These are phyloP conservation scores for Eubasilissa regina DNA, from an alignment of 1,140 invertebrate species.

Conservation along the genomic window DNA sequence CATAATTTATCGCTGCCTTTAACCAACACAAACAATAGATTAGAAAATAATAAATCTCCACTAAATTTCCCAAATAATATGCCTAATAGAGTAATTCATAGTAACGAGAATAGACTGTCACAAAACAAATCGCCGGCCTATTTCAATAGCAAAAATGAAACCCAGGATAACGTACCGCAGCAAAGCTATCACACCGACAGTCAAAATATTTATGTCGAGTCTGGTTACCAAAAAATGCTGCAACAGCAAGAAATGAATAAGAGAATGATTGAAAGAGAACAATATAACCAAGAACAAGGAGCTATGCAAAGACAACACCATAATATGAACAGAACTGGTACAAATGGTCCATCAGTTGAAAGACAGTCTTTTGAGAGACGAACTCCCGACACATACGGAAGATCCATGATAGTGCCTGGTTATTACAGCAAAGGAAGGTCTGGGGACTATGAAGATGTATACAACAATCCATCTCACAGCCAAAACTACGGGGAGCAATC, in stretches of 20 bases:
- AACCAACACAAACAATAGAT: conserved; percentile 66
- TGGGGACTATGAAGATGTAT: conserved; percentile 87
- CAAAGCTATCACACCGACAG: conserved; percentile 62
- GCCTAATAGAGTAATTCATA: conserved; percentile 19
- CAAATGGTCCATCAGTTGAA: conserved; percentile 56
- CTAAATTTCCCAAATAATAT: conserved; percentile 46
- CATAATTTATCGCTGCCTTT: conserved; percentile 68
- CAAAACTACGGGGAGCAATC: conserved; percentile 64
- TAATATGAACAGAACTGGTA: conserved; percentile 28
- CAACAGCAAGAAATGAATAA: conserved; percentile 56
- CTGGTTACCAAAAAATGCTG: conserved; percentile 61
- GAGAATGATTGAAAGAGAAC: conserved; percentile 46
- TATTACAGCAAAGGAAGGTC: conserved; percentile 69
- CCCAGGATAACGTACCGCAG: conserved; percentile 63
- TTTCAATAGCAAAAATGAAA: conserved; percentile 69
- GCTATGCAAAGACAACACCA: conserved; percentile 49
- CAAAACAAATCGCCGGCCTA: conserved; percentile 64
- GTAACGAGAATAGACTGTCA: conserved; percentile 47
- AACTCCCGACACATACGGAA: conserved; percentile 86
- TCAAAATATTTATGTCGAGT: conserved; percentile 50
- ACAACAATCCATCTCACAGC: conserved; percentile 67
- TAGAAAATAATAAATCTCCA: conserved; percentile 65
- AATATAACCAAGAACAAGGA: conserved; percentile 46
- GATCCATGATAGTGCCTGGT: conserved; percentile 73
- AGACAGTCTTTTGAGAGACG: conserved; percentile 76